These are phyloP conservation scores for Proisotoma minuta DNA, from an alignment of 2,888 invertebrate species.

Conservation along the genomic window DNA sequence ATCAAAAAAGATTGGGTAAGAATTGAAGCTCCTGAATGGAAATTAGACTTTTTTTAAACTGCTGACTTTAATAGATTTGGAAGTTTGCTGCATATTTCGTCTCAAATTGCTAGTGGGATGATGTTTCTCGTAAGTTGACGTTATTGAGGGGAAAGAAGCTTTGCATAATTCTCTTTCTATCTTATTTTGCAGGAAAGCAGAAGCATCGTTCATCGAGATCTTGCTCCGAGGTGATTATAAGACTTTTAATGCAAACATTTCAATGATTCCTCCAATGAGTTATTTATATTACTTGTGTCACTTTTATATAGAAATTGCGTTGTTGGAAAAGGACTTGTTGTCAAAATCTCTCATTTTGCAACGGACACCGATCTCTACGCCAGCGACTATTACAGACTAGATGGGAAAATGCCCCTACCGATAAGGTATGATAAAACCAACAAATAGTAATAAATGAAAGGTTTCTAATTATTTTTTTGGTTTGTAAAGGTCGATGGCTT, in stretches of 20 bases:
- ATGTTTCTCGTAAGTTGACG: too few relatives aligned
- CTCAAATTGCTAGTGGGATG: conserved; percentile 85
- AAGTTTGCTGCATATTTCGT: conserved; percentile 73
- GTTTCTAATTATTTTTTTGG: neutral
- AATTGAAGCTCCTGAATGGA: neutral
- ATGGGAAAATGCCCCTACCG: conserved; percentile 73
- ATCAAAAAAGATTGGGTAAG: conserved; percentile 42
- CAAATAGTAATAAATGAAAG: neutral
- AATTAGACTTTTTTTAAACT: neutral
- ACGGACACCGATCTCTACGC: conserved; percentile 75
- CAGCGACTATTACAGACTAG: conserved; percentile 76
- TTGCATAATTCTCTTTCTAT: too few relatives aligned
- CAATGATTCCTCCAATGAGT: too few relatives aligned
- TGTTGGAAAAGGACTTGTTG: conserved; percentile 73
- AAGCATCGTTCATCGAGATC: conserved; percentile 84
- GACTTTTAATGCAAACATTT: too few relatives aligned
- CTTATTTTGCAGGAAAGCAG: too few relatives aligned
- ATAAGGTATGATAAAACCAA: conserved; percentile 52
- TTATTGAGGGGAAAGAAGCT: too few relatives aligned
- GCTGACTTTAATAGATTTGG: conserved; percentile 29
- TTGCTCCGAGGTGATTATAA: conserved; percentile 71
- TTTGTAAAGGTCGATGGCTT: conserved; percentile 73
- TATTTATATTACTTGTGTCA: too few relatives aligned
- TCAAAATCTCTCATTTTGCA: conserved; percentile 80
- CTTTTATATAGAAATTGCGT: conserved; percentile 69